Evolutionary conservation across 1,140 invertebrate species (phyloP).

Genomic region (Varroa destructor): DNA sequence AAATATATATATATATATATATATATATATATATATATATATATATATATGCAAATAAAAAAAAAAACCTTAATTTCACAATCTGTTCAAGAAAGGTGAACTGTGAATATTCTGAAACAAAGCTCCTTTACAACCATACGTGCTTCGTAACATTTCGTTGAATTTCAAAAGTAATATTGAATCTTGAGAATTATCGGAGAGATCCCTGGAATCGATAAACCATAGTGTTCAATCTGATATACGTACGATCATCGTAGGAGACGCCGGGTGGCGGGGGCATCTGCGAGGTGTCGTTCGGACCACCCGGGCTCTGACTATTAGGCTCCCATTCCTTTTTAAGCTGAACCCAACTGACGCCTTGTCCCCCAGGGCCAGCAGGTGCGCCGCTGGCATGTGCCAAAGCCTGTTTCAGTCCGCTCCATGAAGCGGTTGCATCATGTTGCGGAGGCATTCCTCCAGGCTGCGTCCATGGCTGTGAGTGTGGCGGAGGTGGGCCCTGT

Average conservation of each 20-base stretch:
- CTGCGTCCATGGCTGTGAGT: conserved; percentile 8
- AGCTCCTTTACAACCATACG: no score
- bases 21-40: no score
- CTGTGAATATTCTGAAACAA: no score
- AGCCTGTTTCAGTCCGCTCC: conserved; percentile 5
- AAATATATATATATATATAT: no score
- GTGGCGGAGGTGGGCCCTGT: conserved; percentile 21
- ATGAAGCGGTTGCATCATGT: background rate
- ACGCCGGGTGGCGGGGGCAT: conserved; percentile 12
- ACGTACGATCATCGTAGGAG: conserved; percentile 25
- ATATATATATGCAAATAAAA: no score
- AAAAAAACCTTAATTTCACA: no score
- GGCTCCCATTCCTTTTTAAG: conserved; percentile 16
- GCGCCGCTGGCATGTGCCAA: background rate
- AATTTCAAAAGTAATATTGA: no score
- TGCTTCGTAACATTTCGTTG: no score
- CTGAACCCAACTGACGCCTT: no score
- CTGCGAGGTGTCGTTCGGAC: conserved; percentile 4
- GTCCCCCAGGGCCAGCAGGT: background rate
- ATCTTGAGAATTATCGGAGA: no score
- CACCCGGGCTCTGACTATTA: background rate
- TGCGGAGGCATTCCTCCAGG: conserved; percentile 3
- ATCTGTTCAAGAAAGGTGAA: no score
- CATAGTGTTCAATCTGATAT: conserved; percentile 11
- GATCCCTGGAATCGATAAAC: no score